Base-by-base conservation (phyloP, 1,140 invertebrate species). In the Drosophila sp. region DNA sequence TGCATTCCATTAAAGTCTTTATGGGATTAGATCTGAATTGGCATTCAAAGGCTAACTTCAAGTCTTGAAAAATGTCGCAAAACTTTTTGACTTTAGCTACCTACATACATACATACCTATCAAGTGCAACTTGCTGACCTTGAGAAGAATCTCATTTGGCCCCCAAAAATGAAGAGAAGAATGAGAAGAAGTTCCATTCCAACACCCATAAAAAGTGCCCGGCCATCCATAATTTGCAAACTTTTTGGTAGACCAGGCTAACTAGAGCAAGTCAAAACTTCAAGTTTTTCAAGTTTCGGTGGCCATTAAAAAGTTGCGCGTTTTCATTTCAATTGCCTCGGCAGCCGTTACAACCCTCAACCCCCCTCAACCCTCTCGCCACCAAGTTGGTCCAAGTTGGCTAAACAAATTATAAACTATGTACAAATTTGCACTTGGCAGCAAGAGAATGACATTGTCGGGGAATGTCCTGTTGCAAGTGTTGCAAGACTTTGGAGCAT, bases 251-350 rank as follows among this genome's bases (percentile, higher is more conserved):
- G 29, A 47, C 25, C 35, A 35, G 66, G 58, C 70, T 60, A 72
- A 76, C 58, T 71, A 66, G 76, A 56, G 30, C 80, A 65, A 67
- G 66, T 68, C 80, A 65, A 67, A 64, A 63, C 60, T 60, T 47
- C 63, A 41, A 76, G 66, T 76, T 72, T 32, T 58, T 63, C 68
- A 72, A 83, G 70, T 72, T 76, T 30, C 41, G 70, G 33, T 60
- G 74, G 79, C 84, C 85, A 87, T 89, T 87, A 89, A 87, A 89
- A 87, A 87, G 83, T 87, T 87, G 70, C 70, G 76, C 81, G 58
- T 69, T 87, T 73, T 71, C 73, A 83, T 87, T 87, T 87, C 79
- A 89, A 89, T 89, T 87, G 72, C 63, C 41, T 50, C 38, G 47
- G 23, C 56, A 47, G 32, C 38, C 25, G 2, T 2, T 27, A 17